A percentile compares a stretch with the other conserved stretches of the same genome.
Evolutionary conservation across 2,113 vertebrate species (phyloP).

Genomic region (Hippocampus barbouri): DNA sequence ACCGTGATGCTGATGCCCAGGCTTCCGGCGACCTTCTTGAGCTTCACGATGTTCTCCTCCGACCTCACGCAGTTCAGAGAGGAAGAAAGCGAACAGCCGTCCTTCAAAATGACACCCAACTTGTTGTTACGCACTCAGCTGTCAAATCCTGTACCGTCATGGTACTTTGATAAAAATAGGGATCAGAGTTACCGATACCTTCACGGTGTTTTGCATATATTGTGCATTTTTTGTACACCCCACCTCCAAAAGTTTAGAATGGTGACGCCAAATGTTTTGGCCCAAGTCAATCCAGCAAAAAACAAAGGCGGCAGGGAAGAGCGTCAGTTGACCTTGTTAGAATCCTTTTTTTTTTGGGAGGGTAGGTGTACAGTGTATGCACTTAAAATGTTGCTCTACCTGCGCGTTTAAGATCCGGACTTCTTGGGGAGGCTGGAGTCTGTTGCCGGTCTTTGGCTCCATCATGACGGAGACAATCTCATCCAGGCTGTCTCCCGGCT

Average conservation of each 20-base stretch:
- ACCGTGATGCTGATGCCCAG: conserved; percentile 85
- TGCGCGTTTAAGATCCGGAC: conserved; percentile 55
- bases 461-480: conserved; percentile 61
- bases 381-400: conserved; percentile 49
- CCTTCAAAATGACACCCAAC: conserved; percentile 51
- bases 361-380: background rate
- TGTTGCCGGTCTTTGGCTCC: conserved; percentile 57
- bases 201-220: too few species aligned
- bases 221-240: too few species aligned
- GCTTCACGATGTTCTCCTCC: conserved; percentile 73
- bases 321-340: too few species aligned
- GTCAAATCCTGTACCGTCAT: background rate
- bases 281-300: too few species aligned
- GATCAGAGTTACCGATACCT: background rate
- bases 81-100: conserved; percentile 32
- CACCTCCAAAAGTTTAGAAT: too few species aligned
- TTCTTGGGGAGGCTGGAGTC: conserved; percentile 55
- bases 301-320: too few species aligned
- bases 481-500: conserved; percentile 57
- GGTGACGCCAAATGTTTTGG: too few species aligned
- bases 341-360: too few species aligned
- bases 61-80: conserved; percentile 51
- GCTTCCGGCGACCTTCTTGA: conserved; percentile 79
- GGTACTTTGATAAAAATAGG: background rate
- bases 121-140: background rate